These are phyloP conservation scores for Argyresthia goedartella DNA, from an alignment of 2,888 invertebrate species.

Conservation along the genomic window DNA sequence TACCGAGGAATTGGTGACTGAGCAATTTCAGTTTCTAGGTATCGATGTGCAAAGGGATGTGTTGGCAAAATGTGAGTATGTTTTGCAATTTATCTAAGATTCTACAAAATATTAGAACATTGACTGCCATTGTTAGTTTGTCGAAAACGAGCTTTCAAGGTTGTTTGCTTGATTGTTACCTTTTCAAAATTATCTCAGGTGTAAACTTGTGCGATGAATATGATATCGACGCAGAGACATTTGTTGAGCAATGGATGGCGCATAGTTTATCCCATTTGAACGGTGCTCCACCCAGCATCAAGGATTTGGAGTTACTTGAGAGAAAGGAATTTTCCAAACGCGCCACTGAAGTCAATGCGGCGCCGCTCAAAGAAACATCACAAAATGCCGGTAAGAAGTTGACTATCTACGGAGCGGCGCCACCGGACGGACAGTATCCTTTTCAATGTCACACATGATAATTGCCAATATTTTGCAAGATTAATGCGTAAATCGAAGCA, in stretches of 20 bases:
- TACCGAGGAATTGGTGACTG: conserved; percentile 68
- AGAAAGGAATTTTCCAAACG: conserved; percentile 74
- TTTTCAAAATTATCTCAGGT: conserved; percentile 43
- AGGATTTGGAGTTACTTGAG: conserved; percentile 72
- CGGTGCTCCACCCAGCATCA: conserved; percentile 72
- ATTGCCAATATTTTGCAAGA: not conserved
- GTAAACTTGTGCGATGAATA: conserved; percentile 76
- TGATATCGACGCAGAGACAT: conserved; percentile 75
- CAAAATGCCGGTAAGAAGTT: conserved; percentile 47
- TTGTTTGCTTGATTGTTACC: conserved; percentile 21
- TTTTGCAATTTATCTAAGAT: not conserved
- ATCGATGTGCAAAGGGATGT: conserved; percentile 67
- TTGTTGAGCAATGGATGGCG: conserved; percentile 85
- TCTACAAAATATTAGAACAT: no score
- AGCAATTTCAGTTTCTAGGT: conserved; percentile 75
- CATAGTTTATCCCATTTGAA: conserved; percentile 76
- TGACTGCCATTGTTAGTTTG: not conserved
- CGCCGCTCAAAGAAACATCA: conserved; percentile 36
- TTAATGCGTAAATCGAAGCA: conserved; percentile 3
- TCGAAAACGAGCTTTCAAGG: conserved; percentile 40
- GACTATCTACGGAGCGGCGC: conserved; percentile 45
- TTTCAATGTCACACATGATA: conserved; percentile 19
- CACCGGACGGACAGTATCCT: conserved; percentile 50
- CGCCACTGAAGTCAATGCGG: conserved; percentile 31
- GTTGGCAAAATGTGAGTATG: conserved; percentile 68